Evolutionary conservation across 2,113 vertebrate species (phyloP).

Genomic region (Sturnira hondurensis): DNA sequence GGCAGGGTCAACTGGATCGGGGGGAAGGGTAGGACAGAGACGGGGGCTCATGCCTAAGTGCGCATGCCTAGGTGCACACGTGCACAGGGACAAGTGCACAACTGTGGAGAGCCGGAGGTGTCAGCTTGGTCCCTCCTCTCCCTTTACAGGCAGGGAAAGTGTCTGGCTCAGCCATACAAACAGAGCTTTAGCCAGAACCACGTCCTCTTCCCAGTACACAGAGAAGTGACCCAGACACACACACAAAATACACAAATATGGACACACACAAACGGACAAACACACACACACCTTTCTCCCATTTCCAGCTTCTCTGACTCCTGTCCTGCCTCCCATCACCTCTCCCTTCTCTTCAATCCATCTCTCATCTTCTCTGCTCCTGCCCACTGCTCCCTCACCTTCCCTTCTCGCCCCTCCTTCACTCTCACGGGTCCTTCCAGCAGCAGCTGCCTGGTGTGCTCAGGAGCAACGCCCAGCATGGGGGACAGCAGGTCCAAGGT

Average conservation of each 20-base stretch:
- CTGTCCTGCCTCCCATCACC: not conserved
- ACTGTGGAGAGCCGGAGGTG: not conserved
- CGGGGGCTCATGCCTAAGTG: not conserved
- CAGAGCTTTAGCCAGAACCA: not conserved
- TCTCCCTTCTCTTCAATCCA: not conserved
- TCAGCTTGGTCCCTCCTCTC: not conserved
- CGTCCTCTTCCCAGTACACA: not conserved
- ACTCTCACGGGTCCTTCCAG: constrained; percentile 83
- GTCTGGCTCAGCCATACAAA: not conserved
- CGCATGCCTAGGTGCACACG: accelerated
- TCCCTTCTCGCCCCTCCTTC: constrained; percentile 85
- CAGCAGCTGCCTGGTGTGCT: constrained; percentile 82
- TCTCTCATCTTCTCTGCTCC: not conserved
- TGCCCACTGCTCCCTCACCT: constrained; percentile 72
- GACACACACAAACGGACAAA: not conserved
- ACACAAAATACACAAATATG: not conserved
- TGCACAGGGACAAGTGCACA: not conserved
- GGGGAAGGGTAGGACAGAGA: not conserved
- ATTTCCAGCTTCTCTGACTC: not conserved
- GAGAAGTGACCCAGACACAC: not conserved
- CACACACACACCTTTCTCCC: not conserved
- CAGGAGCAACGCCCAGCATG: constrained; percentile 76
- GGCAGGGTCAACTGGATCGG: not conserved
- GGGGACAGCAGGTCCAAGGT: constrained; percentile 83
- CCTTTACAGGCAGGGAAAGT: not conserved